Conservation (phyloP, 2,797 vertebrate genomes). For the Lepilemur ruficaudatus region DNA sequence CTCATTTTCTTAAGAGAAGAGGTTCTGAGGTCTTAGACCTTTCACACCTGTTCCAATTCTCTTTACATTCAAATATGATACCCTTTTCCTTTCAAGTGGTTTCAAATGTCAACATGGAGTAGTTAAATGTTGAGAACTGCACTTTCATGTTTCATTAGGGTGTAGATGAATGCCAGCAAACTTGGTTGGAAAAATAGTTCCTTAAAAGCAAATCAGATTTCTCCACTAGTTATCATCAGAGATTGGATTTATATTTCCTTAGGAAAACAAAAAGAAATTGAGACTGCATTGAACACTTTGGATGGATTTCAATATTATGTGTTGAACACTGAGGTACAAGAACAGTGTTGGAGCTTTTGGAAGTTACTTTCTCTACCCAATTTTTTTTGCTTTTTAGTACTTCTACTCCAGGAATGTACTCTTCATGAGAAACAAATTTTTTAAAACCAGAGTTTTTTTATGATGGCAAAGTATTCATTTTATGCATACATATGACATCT, state of each 20-base stretch:
- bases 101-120: constrained; percentile 63
- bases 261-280: constrained; percentile 2
- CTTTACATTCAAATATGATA: constrained; percentile 60
- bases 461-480: neutral
- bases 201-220: constrained; percentile 53
- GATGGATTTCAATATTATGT: neutral
- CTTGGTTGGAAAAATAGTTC: constrained; percentile 45
- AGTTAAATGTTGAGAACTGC: constrained; percentile 68
- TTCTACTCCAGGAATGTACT: neutral
- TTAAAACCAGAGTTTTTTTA: neutral
- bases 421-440: neutral
- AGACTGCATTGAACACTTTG: neutral
- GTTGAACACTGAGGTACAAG: no score
- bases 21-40: constrained; percentile 8
- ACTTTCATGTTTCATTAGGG: constrained; percentile 67
- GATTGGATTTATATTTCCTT: constrained; percentile 10
- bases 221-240: constrained; percentile 4
- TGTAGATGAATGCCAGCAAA: constrained; percentile 44
- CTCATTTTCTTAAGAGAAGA: constrained; percentile 64
- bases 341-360: neutral
- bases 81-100: constrained; percentile 64
- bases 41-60: constrained; percentile 39
- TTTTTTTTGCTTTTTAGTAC: neutral
- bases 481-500: neutral
- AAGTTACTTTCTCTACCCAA: neutral